These are phyloP conservation scores for Acleris laterana DNA, from an alignment of 2,888 invertebrate genomes.

Conservation along the genomic window DNA sequence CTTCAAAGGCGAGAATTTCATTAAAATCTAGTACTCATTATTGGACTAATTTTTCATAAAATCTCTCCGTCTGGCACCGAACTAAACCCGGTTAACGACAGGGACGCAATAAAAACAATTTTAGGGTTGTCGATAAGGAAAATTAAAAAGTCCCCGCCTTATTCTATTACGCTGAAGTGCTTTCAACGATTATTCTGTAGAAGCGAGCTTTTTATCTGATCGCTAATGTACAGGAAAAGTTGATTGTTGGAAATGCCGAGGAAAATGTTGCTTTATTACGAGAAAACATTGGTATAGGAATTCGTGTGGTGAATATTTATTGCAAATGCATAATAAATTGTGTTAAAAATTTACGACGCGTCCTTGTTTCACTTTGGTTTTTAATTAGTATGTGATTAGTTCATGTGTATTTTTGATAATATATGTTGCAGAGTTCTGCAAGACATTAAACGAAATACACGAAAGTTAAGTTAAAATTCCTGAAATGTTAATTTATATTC, in stretches of 20 bases:
- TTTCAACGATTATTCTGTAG: slow-evolving; percentile 4
- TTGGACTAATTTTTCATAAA: no score
- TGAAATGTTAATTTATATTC: no score
- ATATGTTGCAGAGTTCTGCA: no score
- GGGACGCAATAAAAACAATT: slow-evolving; percentile 9
- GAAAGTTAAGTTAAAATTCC: no score
- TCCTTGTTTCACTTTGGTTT: no score
- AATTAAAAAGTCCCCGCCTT: slow-evolving; percentile 13
- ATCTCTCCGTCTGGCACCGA: not conserved
- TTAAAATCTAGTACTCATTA: not conserved
- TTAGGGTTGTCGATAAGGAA: slow-evolving; percentile 33
- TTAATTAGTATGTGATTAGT: no score
- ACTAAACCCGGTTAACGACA: not conserved
- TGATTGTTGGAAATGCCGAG: not conserved
- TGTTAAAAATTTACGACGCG: no score
- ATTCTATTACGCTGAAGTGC: slow-evolving; percentile 27
- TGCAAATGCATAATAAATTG: not conserved
- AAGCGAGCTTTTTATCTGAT: slow-evolving; percentile 8
- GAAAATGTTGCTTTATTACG: not conserved
- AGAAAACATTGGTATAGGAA: not conserved
- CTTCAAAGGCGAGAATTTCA: no score
- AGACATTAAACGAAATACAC: no score
- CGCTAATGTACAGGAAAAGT: slow-evolving; percentile 23
- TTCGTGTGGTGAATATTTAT: not conserved
- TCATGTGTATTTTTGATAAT: no score